Evolutionary conservation across 2,797 vertebrate genomes (phyloP).

Genomic region (Champsocephalus esox): DNA sequence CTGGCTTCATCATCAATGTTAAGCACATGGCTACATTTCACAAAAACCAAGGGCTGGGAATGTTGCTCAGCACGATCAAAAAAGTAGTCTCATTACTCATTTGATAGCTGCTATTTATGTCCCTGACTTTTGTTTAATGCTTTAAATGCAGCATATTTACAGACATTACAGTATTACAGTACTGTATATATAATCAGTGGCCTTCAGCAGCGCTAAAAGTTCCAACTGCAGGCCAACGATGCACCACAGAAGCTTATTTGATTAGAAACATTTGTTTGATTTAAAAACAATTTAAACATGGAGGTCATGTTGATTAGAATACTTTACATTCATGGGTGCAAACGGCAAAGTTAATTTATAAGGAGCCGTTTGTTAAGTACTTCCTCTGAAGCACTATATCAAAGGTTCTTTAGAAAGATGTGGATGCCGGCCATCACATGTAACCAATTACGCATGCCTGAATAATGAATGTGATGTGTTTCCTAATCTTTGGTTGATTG

Average conservation of each 20-base stretch:
- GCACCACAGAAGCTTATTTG: constrained; percentile 38
- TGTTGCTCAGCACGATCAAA: constrained; percentile 6
- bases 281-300: constrained; percentile 35
- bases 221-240: constrained; percentile 10
- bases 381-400: constrained; percentile 32
- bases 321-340: constrained; percentile 33
- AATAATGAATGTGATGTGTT: constrained; percentile 63
- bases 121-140: not conserved
- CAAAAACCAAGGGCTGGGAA: constrained; percentile 19
- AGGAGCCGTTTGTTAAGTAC: constrained; percentile 49
- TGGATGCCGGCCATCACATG: constrained; percentile 57
- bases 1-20: constrained; percentile 10
- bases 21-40: constrained; percentile 14
- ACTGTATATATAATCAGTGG: constrained; percentile 29
- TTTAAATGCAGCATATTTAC: constrained; percentile 32
- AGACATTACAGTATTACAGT: not conserved
- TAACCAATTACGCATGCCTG: constrained; percentile 64
- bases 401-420: constrained; percentile 53
- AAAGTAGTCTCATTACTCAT: constrained; percentile 35
- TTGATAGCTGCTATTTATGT: not conserved
- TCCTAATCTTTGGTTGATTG: constrained; percentile 42
- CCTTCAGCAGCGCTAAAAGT: constrained; percentile 1
- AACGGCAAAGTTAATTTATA: constrained; percentile 22
- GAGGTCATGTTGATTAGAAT: constrained; percentile 46
- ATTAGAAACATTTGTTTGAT: constrained; percentile 56